Evolutionary conservation across 2,888 invertebrate genomes (phyloP), one percentile per base, ranked within the genome.

Genomic region (Lasioglossum pauxillum): DNA sequence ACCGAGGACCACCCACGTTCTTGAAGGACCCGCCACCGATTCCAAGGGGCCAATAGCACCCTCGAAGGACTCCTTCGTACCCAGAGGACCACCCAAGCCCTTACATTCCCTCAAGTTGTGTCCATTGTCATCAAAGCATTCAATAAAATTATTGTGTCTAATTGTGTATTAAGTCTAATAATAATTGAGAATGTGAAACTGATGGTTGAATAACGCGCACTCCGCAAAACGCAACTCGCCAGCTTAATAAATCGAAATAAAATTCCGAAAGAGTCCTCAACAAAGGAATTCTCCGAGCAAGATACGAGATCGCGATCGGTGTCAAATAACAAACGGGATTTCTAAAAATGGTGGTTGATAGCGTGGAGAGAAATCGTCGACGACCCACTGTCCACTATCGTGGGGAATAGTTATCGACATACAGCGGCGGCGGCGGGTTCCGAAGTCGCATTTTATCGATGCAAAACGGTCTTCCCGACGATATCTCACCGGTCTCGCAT

Each of bases 401-500:
- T n/a, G 23, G 4, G 4, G 23, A 69, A 38, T 19, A 31, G 73
- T 73, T 27, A 44, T 35, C 46, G 73, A 49, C 44, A 1, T 23
- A 2, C 60, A 5, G 60, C 69, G 69, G 23, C 23, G 4, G 53
- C 23, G 10, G 53, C n/a, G 53, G 53, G 53, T 53, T 23, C 80
- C 16, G 35, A 71, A 31, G 57, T 27, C 53, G n/a, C 53, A 69
- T 31, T 83, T 80, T 23, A 49, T 53, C 49, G 60, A 23, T 60
- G 80, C 41, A 84, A 77, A 84, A 35, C 76, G 76, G 23, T 57
- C 27, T 44, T 44, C 57, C 64, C 41, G 16, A 27, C 76, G 77
- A 77, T 57, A 77, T 73, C 67, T 82, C 73, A 73, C 64, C 53
- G 41, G 16, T 5, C 41, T 57, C 46, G 78, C 73, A 64, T 76